These are phyloP conservation scores for Hippocampus kuda DNA, from an alignment of 2,797 vertebrate genomes.

Conservation along the genomic window DNA sequence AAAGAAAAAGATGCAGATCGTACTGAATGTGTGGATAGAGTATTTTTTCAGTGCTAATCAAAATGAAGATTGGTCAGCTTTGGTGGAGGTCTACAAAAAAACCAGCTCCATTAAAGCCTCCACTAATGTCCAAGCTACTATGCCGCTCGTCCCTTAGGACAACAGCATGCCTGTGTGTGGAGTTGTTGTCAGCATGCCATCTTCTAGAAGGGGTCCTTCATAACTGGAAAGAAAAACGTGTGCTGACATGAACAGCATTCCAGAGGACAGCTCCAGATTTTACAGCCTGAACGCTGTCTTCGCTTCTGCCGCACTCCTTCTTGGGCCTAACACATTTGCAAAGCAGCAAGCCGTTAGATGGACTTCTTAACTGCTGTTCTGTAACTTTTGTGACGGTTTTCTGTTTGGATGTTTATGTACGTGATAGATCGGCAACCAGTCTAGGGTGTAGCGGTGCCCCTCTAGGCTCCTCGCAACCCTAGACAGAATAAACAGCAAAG, in stretches of 20 bases:
- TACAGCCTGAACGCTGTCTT: conserved; percentile 45
- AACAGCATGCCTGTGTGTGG: conserved; percentile 13
- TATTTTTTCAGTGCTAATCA: neutral
- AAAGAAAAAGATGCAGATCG: neutral
- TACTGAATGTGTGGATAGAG: neutral
- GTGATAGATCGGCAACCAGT: no score
- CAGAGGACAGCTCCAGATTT: conserved; percentile 60
- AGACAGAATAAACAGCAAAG: neutral
- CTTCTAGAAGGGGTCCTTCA: conserved; percentile 69
- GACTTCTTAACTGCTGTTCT: neutral
- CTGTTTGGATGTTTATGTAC: neutral
- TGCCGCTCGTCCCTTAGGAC: neutral
- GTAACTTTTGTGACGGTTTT: conserved; percentile 15
- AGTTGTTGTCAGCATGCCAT: conserved; percentile 47
- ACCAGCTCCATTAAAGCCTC: neutral
- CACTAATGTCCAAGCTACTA: neutral
- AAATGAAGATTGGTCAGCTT: neutral
- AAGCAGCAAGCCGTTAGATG: conserved; percentile 4
- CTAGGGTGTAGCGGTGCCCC: neutral
- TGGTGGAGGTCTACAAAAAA: neutral
- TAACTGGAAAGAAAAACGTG: conserved; percentile 61
- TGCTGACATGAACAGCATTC: conserved; percentile 70
- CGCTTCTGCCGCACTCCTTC: conserved; percentile 34
- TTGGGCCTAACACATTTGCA: conserved; percentile 14
- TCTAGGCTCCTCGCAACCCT: neutral